Conservation (phyloP, 2,113 vertebrate species). For the Lepisosteus osseus region DNA sequence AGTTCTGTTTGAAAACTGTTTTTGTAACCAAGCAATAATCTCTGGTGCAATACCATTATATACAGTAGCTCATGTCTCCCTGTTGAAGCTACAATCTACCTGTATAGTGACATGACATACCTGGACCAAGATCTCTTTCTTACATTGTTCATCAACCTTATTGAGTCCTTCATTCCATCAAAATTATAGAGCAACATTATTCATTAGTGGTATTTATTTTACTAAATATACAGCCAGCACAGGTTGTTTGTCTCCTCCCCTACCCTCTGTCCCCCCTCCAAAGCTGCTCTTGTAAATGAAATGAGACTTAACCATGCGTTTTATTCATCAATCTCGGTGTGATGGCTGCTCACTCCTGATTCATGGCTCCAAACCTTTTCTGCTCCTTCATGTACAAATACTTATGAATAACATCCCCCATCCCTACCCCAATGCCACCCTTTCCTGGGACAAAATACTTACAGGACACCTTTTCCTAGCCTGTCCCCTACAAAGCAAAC, state of each 20-base stretch:
- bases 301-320: slow-evolving; percentile 56
- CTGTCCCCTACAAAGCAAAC: background rate
- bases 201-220: slow-evolving; percentile 54
- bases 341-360: slow-evolving; percentile 50
- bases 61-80: no score
- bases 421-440: no score
- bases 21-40: background rate
- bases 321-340: slow-evolving; percentile 55
- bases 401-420: slow-evolving; percentile 42
- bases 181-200: slow-evolving; percentile 45
- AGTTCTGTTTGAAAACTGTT: slow-evolving; percentile 20
- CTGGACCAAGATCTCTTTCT: slow-evolving; percentile 27
- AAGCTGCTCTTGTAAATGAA: slow-evolving; percentile 57
- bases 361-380: slow-evolving; percentile 49
- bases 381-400: slow-evolving; percentile 39
- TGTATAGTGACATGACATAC: slow-evolving; percentile 13
- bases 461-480: background rate
- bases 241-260: slow-evolving; percentile 42
- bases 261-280: slow-evolving; percentile 20
- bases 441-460: background rate
- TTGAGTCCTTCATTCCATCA: slow-evolving; percentile 49
- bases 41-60: no score
- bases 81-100: no score
- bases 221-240: slow-evolving; percentile 39
- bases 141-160: slow-evolving; percentile 50